Evolutionary conservation across 2,797 vertebrate genomes (phyloP).

Genomic region (Erethizon dorsatum): DNA sequence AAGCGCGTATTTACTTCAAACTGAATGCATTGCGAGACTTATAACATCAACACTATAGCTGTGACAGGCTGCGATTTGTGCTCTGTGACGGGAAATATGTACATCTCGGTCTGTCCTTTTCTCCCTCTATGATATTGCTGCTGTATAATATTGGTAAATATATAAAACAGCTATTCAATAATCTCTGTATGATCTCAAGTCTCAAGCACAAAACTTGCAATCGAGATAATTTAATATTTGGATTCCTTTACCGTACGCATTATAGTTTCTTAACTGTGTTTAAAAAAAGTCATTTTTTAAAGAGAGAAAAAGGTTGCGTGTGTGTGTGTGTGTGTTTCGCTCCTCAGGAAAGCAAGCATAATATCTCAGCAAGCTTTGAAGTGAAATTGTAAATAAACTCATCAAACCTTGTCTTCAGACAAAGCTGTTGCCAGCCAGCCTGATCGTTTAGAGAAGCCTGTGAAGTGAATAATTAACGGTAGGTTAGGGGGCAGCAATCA

Average conservation of each 20-base stretch:
- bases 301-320: neutral
- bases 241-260: neutral
- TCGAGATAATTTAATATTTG: neutral
- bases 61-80: rapidly evolving
- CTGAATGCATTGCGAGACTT: neutral
- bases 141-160: neutral
- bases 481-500: neutral
- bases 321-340: neutral
- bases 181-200: neutral
- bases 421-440: neutral
- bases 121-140: neutral
- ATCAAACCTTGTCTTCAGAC: neutral
- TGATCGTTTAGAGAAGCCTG: neutral
- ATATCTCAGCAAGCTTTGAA: neutral
- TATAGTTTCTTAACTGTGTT: neutral
- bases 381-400: neutral
- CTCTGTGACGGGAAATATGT: rapidly evolving
- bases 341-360: neutral
- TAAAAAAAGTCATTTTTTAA: neutral
- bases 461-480: neutral
- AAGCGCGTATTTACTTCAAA: neutral
- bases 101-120: rapidly evolving
- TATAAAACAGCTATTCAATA: neutral
- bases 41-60: rapidly evolving
- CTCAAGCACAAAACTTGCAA: neutral